These are phyloP conservation scores for Megathymus violae DNA, from an alignment of 1,140 invertebrate species.

Conservation along the genomic window DNA sequence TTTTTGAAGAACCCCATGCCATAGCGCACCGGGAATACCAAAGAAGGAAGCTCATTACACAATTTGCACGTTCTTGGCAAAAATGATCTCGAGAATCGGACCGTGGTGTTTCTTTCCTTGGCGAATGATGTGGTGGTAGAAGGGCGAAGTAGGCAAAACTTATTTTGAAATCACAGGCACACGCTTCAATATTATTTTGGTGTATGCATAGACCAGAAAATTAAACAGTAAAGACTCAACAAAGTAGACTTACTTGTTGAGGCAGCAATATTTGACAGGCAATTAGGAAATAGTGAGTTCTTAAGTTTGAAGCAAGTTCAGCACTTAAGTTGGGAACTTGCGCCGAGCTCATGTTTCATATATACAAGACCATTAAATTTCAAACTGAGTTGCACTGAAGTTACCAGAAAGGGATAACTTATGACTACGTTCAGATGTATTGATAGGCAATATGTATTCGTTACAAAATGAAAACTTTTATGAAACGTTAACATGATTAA, in stretches of 20 bases:
- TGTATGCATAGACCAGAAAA: too few species aligned
- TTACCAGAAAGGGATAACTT: slow-evolving; percentile 14
- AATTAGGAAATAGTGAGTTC: slow-evolving; percentile 28
- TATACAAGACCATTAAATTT: slow-evolving; percentile 34
- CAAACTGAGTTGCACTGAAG: slow-evolving; percentile 13
- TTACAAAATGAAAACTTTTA: not conserved
- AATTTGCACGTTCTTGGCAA: too few species aligned
- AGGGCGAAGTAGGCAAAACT: too few species aligned
- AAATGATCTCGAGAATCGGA: too few species aligned
- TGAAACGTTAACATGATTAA: too few species aligned
- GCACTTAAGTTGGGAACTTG: slow-evolving; percentile 27
- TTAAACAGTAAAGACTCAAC: not conserved
- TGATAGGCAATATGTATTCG: not conserved
- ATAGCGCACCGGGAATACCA: too few species aligned
- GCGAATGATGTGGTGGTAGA: too few species aligned
- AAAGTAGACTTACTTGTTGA: slow-evolving; percentile 2
- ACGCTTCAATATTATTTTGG: too few species aligned
- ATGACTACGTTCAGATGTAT: slow-evolving; percentile 2
- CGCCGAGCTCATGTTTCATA: slow-evolving; percentile 21
- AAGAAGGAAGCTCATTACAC: too few species aligned
- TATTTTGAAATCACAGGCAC: too few species aligned
- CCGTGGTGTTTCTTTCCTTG: too few species aligned
- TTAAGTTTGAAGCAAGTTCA: slow-evolving; percentile 25
- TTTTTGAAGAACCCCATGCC: too few species aligned
- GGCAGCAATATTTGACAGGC: slow-evolving; percentile 29